Percentiles rank a stretch among this genome's conserved stretches.
These are phyloP conservation scores for Cardiocondyla obscurior DNA, from an alignment of 1,140 invertebrate genomes.

Conservation along the genomic window DNA sequence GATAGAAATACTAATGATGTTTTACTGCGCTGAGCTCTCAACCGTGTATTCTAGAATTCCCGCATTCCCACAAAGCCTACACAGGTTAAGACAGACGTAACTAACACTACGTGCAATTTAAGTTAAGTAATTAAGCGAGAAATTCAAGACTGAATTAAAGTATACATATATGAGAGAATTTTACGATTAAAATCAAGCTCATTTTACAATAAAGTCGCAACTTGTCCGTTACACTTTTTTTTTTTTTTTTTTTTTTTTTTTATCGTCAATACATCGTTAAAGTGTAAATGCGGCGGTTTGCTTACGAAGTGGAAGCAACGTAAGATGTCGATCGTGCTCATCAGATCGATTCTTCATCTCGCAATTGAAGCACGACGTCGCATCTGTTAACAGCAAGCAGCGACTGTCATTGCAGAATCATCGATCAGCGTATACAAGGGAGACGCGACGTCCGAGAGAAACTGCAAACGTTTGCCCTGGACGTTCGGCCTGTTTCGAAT, in stretches of 20 bases:
- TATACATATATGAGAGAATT: not conserved
- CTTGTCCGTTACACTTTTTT: not conserved
- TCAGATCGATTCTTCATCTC: conserved; percentile 59
- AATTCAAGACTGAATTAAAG: conserved; percentile 33
- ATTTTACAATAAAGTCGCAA: not conserved
- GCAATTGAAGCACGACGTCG: conserved; percentile 52
- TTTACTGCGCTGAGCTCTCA: conserved; percentile 38
- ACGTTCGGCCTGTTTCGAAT: conserved; percentile 72
- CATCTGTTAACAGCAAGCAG: conserved; percentile 54
- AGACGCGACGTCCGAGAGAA: conserved; percentile 54
- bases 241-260: not conserved
- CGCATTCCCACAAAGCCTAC: conserved; percentile 30
- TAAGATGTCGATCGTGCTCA: conserved; percentile 8
- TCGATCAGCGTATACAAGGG: conserved; percentile 63
- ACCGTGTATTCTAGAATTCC: conserved; percentile 27
- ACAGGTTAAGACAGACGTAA: conserved; percentile 47
- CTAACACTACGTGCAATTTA: conserved; percentile 13
- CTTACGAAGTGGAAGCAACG: not conserved
- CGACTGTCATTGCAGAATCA: conserved; percentile 66
- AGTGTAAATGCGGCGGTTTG: not conserved
- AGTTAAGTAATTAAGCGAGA: conserved; percentile 48
- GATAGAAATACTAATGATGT: conserved; percentile 46
- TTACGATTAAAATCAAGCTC: conserved; percentile 18
- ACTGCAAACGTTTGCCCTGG: conserved; percentile 67
- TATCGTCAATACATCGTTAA: not conserved